Percentiles rank a stretch among this genome's conserved stretches.
Evolutionary conservation across 30 jellyfish, hydroid and myxozoan species (phyloP).

Genomic region (Clytia hemisphaerica): DNA sequence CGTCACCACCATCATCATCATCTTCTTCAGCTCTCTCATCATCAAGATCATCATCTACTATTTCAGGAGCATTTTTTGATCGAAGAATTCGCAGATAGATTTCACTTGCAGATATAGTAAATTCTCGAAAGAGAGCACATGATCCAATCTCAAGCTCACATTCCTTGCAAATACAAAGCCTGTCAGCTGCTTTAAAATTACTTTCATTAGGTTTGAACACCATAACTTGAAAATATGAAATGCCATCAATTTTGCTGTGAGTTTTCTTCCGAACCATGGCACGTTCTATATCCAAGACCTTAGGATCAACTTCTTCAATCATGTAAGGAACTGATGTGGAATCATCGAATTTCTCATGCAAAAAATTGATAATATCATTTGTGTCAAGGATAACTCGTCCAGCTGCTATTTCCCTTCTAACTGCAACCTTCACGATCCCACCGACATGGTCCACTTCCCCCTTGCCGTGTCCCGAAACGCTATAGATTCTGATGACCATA

Average conservation of each 20-base stretch:
- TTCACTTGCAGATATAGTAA: too few species aligned
- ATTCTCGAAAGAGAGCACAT: constrained; percentile 11
- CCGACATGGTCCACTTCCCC: constrained; percentile 16
- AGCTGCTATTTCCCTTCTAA: background rate
- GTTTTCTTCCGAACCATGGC: background rate
- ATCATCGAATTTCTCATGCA: constrained; percentile 5
- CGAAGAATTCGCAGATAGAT: too few species aligned
- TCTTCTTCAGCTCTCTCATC: too few species aligned
- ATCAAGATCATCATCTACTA: too few species aligned
- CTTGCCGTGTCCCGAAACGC: constrained; percentile 5
- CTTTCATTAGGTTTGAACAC: constrained; percentile 15
- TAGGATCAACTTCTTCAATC: background rate
- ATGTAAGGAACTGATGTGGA: background rate
- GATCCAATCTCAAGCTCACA: constrained; percentile 11
- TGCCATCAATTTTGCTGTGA: constrained; percentile 5
- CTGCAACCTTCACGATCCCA: constrained; percentile 4
- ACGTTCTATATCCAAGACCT: constrained; percentile 12
- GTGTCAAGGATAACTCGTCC: background rate
- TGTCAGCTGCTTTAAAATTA: constrained; percentile 1
- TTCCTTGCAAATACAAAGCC: constrained; percentile 11
- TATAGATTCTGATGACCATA: background rate
- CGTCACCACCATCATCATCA: too few species aligned
- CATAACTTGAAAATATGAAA: background rate
- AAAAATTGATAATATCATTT: background rate
- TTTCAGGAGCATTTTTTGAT: too few species aligned